These are phyloP conservation scores for Habroteleia sp. DNA, from an alignment of 2,888 invertebrate genomes.

Conservation along the genomic window DNA sequence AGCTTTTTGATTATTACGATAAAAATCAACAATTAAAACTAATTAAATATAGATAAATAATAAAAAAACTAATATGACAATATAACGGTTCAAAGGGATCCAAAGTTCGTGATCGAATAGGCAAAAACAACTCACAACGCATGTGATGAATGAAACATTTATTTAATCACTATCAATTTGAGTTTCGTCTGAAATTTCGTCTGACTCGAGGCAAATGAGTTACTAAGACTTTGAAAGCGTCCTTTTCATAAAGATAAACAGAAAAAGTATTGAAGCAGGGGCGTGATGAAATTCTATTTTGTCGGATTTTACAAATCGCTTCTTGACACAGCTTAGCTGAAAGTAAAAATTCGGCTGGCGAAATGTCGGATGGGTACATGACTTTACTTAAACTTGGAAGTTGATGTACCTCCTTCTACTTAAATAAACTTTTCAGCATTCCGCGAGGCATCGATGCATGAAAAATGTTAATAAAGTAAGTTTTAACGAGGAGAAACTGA, in stretches of 20 bases:
- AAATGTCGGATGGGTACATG: conserved; percentile 65
- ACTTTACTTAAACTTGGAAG: conserved; percentile 57
- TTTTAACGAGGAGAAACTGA: conserved; percentile 75
- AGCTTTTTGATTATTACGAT: no score
- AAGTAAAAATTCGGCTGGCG: conserved; percentile 61
- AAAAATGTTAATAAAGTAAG: conserved; percentile 80
- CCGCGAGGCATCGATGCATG: conserved; percentile 75
- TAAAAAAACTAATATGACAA: no score
- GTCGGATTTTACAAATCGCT: conserved; percentile 57
- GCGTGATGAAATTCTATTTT: conserved; percentile 43
- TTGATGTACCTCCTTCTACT: conserved; percentile 68
- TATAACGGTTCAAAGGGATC: no score
- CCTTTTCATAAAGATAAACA: conserved; percentile 41
- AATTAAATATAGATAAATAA: no score
- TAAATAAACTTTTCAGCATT: conserved; percentile 74
- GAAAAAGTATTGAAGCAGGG: neutral
- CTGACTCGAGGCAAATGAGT: conserved; percentile 23
- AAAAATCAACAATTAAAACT: no score
- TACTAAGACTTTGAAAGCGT: conserved; percentile 34
- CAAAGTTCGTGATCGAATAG: no score
- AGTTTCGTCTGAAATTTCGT: conserved; percentile 11
- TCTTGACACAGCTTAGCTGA: conserved; percentile 52
- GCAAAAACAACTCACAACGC: no score
- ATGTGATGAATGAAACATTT: conserved; percentile 4
- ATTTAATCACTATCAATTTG: conserved; percentile 21